A percentile compares a stretch with the other conserved stretches of the same genome.
Conservation (phyloP, 2,888 invertebrate species). For the Drosophila vallismaia region DNA sequence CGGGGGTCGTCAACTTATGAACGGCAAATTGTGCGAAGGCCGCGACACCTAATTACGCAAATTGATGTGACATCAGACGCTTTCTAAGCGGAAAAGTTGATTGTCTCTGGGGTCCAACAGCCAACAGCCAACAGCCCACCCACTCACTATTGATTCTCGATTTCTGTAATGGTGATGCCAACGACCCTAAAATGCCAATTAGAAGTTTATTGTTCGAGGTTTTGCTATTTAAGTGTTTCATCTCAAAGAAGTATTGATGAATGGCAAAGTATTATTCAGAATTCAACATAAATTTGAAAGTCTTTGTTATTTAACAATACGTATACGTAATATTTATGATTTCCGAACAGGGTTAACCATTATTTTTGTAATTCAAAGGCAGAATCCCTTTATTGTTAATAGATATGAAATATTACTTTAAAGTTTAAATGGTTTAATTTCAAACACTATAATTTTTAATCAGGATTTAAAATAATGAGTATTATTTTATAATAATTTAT, state of each 20-base stretch:
- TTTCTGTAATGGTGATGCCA: constrained; percentile 9
- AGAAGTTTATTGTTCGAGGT: neutral
- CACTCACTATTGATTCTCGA: constrained; percentile 17
- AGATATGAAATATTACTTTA: neutral
- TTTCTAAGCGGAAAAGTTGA: constrained; percentile 4
- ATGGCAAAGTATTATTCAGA: neutral
- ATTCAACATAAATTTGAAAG: neutral
- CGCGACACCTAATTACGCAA: constrained; percentile 41
- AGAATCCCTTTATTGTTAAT: neutral
- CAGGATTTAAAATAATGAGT: too few relatives aligned
- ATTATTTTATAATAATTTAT: neutral
- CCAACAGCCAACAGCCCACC: too few relatives aligned
- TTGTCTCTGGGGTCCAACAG: constrained; percentile 9
- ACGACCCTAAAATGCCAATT: neutral
- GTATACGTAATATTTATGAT: neutral
- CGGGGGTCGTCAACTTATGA: constrained; percentile 12
- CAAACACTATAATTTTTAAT: neutral
- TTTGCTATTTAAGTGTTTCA: neutral
- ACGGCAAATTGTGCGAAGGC: constrained; percentile 12
- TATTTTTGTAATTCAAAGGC: neutral
- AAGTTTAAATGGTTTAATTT: neutral
- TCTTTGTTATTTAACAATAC: neutral
- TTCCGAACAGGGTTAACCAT: neutral
- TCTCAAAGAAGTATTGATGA: neutral
- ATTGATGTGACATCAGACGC: constrained; percentile 39